Conservation (phyloP, 2,888 invertebrate genomes). For the Sphaerophoria taeniata region DNA sequence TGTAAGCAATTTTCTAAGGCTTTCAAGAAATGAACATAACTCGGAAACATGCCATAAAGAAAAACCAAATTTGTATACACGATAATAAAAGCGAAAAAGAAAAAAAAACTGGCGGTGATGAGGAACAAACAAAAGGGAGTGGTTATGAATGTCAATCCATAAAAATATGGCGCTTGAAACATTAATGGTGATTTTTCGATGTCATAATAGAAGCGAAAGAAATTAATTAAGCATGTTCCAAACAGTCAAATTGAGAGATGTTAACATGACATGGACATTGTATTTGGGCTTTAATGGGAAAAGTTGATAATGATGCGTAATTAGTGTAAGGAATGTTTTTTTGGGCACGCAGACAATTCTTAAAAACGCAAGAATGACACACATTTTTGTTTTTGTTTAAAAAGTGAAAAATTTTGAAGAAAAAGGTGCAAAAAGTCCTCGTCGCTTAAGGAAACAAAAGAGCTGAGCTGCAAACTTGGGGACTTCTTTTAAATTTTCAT, state of each 20-base stretch:
- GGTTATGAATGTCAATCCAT: conserved; percentile 24
- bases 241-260: conserved; percentile 57
- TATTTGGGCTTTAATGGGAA: background rate
- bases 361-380: too few species aligned
- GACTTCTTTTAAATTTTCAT: too few species aligned
- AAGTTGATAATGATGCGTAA: conserved; percentile 4
- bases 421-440: too few species aligned
- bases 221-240: conserved; percentile 56
- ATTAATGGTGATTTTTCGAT: conserved; percentile 69
- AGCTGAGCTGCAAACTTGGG: too few species aligned
- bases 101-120: background rate
- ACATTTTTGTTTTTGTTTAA: too few species aligned
- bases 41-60: conserved; percentile 31
- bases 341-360: too few species aligned
- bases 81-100: too few species aligned
- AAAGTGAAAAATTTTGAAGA: too few species aligned
- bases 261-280: conserved; percentile 43
- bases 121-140: conserved; percentile 19
- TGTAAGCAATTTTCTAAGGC: conserved; percentile 42
- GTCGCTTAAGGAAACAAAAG: too few species aligned
- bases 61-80: background rate
- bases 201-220: conserved; percentile 63
- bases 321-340: background rate
- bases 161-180: conserved; percentile 59
- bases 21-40: conserved; percentile 23